Evolutionary conservation across 2,888 invertebrate species (phyloP).

Genomic region (Eristalis pertinax): DNA sequence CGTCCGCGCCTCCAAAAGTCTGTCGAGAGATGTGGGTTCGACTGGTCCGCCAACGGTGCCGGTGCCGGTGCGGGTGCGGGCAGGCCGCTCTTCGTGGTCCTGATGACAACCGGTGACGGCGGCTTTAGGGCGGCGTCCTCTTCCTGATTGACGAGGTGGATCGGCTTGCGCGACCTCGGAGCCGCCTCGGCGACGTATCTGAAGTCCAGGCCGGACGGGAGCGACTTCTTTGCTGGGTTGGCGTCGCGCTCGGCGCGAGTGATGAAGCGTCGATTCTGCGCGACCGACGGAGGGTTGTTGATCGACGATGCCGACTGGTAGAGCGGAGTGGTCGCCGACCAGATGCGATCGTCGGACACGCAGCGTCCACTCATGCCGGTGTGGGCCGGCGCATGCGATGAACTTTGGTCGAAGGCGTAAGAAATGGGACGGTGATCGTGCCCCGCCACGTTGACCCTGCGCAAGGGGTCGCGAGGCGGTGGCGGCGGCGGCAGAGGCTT

Average conservation of each 20-base stretch:
- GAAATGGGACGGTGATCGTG: conserved; percentile 82
- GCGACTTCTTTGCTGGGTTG: conserved; percentile 77
- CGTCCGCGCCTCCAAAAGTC: conserved; percentile 83
- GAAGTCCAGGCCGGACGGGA: conserved; percentile 82
- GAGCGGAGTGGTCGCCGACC: conserved; percentile 77
- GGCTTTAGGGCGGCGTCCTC: conserved; percentile 74
- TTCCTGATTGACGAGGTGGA: conserved; percentile 84
- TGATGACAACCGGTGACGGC: conserved; percentile 76
- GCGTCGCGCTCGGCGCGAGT: conserved; percentile 79
- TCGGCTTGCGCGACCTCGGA: conserved; percentile 88
- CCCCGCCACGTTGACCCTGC: conserved; percentile 82
- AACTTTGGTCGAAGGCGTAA: conserved; percentile 82
- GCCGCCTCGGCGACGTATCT: conserved; percentile 88
- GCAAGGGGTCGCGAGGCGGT: conserved; percentile 89
- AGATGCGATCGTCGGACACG: conserved; percentile 81
- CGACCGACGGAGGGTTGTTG: conserved; percentile 74
- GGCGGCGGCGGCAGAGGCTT: conserved; percentile 87
- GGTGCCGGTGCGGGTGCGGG: conserved; percentile 74
- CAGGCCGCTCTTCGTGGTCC: conserved; percentile 79
- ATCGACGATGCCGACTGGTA: conserved; percentile 79
- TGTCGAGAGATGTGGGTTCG: conserved; percentile 82
- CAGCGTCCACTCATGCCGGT: conserved; percentile 77
- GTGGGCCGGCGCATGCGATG: conserved; percentile 52
- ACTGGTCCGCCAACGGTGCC: conserved; percentile 72
- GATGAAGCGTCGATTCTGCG: conserved; percentile 76